Evolutionary conservation across 1,140 invertebrate species (phyloP).

Genomic region (Brachionus sp.): DNA sequence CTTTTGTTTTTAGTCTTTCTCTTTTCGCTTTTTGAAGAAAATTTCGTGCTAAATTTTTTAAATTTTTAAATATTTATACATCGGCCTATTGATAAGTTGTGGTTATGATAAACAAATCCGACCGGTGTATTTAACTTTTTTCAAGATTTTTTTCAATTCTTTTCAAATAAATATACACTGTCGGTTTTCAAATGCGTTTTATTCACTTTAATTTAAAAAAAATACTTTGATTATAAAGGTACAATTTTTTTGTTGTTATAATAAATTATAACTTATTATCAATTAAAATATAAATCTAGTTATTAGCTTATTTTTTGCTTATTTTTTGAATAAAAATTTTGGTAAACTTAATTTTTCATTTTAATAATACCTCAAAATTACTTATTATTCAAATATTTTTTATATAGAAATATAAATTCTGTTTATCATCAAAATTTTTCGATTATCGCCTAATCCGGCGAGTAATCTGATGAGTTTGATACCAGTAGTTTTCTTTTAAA

Average conservation of each 20-base stretch:
- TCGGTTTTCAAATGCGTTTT: not conserved
- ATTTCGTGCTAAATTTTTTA: not conserved
- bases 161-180: not conserved
- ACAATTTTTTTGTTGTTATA: no score
- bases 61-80: not conserved
- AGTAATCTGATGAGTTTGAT: no score
- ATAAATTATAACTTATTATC: not conserved
- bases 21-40: not conserved
- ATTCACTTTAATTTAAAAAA: not conserved
- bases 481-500: no score
- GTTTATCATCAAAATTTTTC: no score
- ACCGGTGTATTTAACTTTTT: not conserved
- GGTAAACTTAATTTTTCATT: not conserved
- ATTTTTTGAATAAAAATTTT: not conserved
- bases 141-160: not conserved
- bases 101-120: not conserved
- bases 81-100: slow-evolving; percentile 34
- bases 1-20: not conserved
- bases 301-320: not conserved
- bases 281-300: not conserved
- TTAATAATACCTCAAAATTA: not conserved
- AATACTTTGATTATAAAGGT: not conserved
- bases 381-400: no score
- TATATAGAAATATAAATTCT: no score
- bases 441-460: no score